These are phyloP conservation scores for Scomberomorus guttatus DNA, from an alignment of 2,797 vertebrate species.

Conservation along the genomic window DNA sequence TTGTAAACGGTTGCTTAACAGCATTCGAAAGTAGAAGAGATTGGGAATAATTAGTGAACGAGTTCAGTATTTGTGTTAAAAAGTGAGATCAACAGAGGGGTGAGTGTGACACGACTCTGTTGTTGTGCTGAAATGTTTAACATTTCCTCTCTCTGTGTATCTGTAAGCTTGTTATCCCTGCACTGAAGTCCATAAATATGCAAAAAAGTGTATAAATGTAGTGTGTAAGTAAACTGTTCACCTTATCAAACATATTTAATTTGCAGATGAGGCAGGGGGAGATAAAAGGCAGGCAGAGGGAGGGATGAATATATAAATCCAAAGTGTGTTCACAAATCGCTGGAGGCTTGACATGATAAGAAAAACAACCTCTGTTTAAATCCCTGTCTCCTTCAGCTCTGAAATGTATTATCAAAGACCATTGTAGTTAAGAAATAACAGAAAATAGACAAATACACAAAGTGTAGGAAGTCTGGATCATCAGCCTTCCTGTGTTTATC, in stretches of 20 bases:
- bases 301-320: slow-evolving; percentile 47
- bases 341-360: slow-evolving; percentile 35
- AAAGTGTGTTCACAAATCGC: slow-evolving; percentile 21
- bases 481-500: neutral
- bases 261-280: slow-evolving; percentile 36
- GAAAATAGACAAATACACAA: slow-evolving; percentile 21
- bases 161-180: neutral
- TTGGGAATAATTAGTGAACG: neutral
- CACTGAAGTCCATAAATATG: slow-evolving; percentile 7
- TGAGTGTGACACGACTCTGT: neutral
- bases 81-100: neutral
- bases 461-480: slow-evolving; percentile 5
- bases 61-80: neutral
- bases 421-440: slow-evolving; percentile 14
- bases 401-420: slow-evolving; percentile 30
- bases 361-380: slow-evolving; percentile 28
- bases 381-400: slow-evolving; percentile 23
- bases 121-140: neutral
- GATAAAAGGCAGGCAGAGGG: slow-evolving; percentile 44
- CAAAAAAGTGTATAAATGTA: slow-evolving; percentile 8
- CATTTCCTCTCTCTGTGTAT: neutral
- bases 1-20: neutral
- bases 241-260: slow-evolving; percentile 56
- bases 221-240: slow-evolving; percentile 19
- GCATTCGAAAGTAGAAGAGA: neutral